Conservation (phyloP, 2,113 vertebrate genomes). For the Alligator mississippiensis region DNA sequence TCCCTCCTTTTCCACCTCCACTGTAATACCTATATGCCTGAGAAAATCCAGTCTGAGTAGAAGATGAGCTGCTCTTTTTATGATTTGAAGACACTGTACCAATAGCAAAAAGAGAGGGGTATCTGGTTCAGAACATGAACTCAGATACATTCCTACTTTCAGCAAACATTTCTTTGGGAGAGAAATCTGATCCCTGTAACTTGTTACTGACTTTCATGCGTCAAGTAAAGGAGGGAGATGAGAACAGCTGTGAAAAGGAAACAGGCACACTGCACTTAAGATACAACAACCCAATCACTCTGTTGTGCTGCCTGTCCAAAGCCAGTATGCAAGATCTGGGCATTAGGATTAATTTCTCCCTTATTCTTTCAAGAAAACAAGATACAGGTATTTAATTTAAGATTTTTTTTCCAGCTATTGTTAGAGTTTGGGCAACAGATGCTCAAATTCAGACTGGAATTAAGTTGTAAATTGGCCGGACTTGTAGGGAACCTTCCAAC, state of each 20-base stretch:
- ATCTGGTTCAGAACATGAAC: not conserved
- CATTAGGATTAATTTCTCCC: not conserved
- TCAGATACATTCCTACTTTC: not conserved
- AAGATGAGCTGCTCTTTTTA: not conserved
- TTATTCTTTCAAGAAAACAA: not conserved
- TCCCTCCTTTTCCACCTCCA: not conserved
- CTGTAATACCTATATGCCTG: not conserved
- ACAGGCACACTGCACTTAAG: not conserved
- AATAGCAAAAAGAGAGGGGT: not conserved
- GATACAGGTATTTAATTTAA: not conserved
- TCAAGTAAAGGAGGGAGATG: not conserved
- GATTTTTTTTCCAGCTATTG: not conserved
- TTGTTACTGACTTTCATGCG: not conserved
- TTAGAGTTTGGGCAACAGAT: not conserved
- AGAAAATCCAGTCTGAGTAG: not conserved
- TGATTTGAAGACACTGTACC: not conserved
- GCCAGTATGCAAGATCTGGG: not conserved
- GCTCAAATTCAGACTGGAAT: not conserved
- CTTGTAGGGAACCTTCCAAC: not conserved
- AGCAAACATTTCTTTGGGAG: not conserved
- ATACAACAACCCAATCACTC: not conserved
- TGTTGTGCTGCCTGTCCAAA: not conserved
- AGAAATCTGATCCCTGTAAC: not conserved
- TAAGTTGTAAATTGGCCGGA: accelerated
- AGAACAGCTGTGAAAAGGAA: not conserved